These are phyloP conservation scores for Tipula confusa DNA, from an alignment of 2,888 invertebrate genomes.

Conservation along the genomic window DNA sequence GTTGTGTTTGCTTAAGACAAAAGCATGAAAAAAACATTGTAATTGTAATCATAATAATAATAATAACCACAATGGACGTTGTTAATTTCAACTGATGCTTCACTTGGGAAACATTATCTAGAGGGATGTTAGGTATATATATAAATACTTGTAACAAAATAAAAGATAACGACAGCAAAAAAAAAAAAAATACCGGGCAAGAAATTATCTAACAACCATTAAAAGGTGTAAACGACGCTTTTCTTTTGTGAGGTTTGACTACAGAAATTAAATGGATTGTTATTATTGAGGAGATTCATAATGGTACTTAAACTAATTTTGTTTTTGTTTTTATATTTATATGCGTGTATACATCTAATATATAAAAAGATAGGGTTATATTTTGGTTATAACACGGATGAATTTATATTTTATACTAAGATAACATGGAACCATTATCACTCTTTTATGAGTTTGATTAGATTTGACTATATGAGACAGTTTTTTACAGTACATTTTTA, in stretches of 20 bases:
- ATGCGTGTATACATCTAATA: not conserved
- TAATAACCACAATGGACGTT: constrained; percentile 29
- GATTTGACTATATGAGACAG: too few species aligned
- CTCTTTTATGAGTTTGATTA: too few species aligned
- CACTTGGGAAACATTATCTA: constrained; percentile 27
- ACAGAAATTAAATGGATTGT: not conserved
- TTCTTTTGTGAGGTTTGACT: not conserved
- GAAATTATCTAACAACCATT: constrained; percentile 25
- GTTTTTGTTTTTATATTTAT: too few species aligned
- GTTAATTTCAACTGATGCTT: constrained; percentile 30
- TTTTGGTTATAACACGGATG: not conserved
- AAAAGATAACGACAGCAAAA: constrained; percentile 6
- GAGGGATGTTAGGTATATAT: not conserved
- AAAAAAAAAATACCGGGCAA: not conserved
- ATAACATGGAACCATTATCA: not conserved
- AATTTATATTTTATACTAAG: not conserved
- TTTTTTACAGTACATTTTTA: too few species aligned
- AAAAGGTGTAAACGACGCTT: constrained; percentile 25
- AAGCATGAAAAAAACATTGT: not conserved
- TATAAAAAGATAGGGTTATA: not conserved
- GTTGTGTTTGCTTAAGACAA: not conserved
- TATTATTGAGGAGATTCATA: constrained; percentile 25
- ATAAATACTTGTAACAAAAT: not conserved
- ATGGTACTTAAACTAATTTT: constrained; percentile 1
- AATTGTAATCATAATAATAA: not conserved